Evolutionary conservation across 1,140 invertebrate genomes (phyloP), one percentile per base, ranked within the genome.

Genomic region (Bicyclus anynana): DNA sequence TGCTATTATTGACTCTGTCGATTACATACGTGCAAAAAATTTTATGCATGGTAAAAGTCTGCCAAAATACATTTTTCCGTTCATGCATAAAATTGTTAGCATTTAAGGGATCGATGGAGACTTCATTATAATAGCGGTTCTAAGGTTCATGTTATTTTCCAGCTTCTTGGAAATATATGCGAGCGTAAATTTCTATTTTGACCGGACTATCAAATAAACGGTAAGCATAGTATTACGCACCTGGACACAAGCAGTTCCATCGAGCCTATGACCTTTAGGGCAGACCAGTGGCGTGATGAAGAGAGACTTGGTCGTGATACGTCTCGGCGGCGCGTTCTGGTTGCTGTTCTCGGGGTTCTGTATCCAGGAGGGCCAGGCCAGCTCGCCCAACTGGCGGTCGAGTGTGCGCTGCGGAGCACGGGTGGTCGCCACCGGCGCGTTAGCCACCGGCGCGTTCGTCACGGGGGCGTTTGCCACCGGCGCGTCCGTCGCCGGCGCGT

Each of bases 251-350:
- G 73, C 84, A 54, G 84, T 79, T 9, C 78, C 54, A 65, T 86
- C 83, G 5, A 84, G 72, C 4, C 84, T 66, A 49, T 87, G 81
- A 23, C 84, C 84, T 65, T 86, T 82, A 2, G 81, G 77, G 54
- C 83, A 87, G 18, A 77, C 72, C 9, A 84, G 69, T 0, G 83
- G 84, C 1, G 83, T 84, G 55, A 87, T 84, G 56, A 87, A 87
- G 7, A 87, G 69, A 3, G 84, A 87, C 35, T 87, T 87, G 21
- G 84, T 88, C 6, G 79, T 87, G 47, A 87, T 86, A 37, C 84
- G 67, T 57, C 84, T 67, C 1, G 80, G 80, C 6, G 84, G 83
- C 1, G 77, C 77, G 52, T 80, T 84, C 37, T 76, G 83, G 69
- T 77, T 82, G 49, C 70, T 72, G 53, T 76, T 79, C 48, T 87